phyloP scores from a whole-genome alignment of 2,797 vertebrate species.

The Saxicola maurus region DNA sequence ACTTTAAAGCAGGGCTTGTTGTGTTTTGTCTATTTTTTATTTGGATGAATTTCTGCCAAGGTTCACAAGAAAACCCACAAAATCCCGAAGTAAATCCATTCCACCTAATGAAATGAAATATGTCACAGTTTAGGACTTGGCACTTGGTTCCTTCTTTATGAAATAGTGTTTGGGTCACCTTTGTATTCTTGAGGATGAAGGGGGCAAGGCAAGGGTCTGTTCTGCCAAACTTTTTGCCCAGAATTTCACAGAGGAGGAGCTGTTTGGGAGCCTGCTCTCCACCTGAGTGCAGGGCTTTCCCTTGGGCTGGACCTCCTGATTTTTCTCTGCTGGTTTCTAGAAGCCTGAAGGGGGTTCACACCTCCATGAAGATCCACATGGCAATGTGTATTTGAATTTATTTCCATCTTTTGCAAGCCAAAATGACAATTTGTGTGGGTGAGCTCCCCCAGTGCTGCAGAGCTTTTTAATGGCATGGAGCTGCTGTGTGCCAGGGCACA shows the following conservation, averaged over 20 bases:
- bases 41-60: not conserved
- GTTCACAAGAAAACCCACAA: not conserved
- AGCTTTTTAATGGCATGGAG: accelerated
- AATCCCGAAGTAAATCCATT: not conserved
- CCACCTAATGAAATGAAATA: not conserved
- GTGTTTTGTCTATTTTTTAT: not conserved
- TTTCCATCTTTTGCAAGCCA: not conserved
- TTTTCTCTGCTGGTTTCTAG: not conserved
- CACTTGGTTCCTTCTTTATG: not conserved
- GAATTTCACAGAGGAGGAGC: not conserved
- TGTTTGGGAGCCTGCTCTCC: not conserved
- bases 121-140: not conserved
- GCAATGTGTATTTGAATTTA: not conserved
- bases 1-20: not conserved
- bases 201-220: not conserved
- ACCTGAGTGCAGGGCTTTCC: not conserved
- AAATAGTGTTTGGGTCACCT: not conserved
- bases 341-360: not conserved
- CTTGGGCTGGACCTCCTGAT: not conserved
- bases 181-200: not conserved
- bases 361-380: accelerated
- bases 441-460: accelerated
- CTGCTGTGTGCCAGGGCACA: not conserved
- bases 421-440: not conserved
- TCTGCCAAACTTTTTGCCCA: not conserved